Conservation (phyloP, 30 jellyfish, hydroid and myxozoan genomes). For the Turritopsis rubra region DNA sequence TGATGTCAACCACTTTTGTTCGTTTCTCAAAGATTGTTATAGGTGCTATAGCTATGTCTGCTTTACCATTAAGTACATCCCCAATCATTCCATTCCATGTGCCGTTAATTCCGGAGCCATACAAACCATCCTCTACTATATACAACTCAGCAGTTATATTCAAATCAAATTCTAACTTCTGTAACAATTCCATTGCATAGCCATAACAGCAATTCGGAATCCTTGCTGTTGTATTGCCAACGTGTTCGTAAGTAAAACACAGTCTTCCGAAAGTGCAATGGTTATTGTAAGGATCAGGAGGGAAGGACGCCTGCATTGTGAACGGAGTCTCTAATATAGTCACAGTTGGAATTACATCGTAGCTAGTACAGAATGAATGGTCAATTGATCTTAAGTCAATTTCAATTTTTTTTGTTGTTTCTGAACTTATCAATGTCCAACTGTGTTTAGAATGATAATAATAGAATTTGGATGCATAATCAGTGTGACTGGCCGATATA, state of each 20-base stretch:
- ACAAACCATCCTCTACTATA: conserved; percentile 46
- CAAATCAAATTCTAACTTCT: conserved; percentile 31
- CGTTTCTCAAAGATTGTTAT: conserved; percentile 37
- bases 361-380: neutral
- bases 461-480: too few species aligned
- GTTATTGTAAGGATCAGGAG: neutral
- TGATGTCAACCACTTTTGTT: conserved; percentile 37
- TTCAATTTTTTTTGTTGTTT: neutral
- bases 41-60: conserved; percentile 43
- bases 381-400: neutral
- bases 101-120: too few species aligned
- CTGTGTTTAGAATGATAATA: neutral
- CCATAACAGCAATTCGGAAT: conserved; percentile 80
- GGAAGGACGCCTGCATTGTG: neutral
- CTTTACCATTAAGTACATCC: too few species aligned
- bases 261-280: neutral
- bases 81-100: too few species aligned
- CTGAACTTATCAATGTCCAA: neutral
- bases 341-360: neutral
- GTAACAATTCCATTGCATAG: conserved; percentile 35
- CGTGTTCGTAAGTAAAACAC: neutral
- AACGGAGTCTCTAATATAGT: neutral
- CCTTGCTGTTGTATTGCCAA: neutral
- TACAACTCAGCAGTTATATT: conserved; percentile 28
- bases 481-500: neutral